phyloP scores from a whole-genome alignment of 2,113 vertebrate genomes.

The Sapajus apella region DNA sequence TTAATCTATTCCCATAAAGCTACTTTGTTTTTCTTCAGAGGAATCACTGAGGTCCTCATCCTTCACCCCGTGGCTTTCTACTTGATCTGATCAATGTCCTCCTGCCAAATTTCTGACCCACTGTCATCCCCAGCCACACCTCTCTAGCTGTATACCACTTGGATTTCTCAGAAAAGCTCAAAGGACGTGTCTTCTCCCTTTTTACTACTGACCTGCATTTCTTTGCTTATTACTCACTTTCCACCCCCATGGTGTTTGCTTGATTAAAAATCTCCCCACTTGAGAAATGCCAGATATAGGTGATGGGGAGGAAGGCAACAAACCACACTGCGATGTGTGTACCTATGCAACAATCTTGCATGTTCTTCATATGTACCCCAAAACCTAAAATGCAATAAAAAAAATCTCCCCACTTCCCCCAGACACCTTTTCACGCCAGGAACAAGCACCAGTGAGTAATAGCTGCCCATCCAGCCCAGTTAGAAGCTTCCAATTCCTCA shows the following conservation, averaged over 20 bases:
- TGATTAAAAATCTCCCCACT: constrained; percentile 44
- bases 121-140: background rate
- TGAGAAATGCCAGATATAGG: background rate
- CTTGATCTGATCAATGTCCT: background rate
- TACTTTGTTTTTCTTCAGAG: background rate
- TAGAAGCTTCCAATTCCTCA: background rate
- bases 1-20: background rate
- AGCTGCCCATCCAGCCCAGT: background rate
- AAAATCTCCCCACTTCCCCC: constrained; percentile 33
- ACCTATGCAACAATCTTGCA: too few species aligned
- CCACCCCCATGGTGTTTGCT: constrained; percentile 36
- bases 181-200: background rate
- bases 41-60: background rate
- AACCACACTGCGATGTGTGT: too few species aligned
- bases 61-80: background rate
- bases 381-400: background rate
- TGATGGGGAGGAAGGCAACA: too few species aligned
- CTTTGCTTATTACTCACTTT: constrained; percentile 66
- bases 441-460: background rate
- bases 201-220: constrained; percentile 49
- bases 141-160: background rate
- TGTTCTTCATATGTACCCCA: too few species aligned
- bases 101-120: background rate
- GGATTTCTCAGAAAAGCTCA: constrained; percentile 49
- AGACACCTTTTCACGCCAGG: constrained; percentile 7